Evolutionary conservation across 2,888 invertebrate genomes (phyloP), one percentile per base, ranked within the genome.

Genomic region (Cactoblastis cactorum): DNA sequence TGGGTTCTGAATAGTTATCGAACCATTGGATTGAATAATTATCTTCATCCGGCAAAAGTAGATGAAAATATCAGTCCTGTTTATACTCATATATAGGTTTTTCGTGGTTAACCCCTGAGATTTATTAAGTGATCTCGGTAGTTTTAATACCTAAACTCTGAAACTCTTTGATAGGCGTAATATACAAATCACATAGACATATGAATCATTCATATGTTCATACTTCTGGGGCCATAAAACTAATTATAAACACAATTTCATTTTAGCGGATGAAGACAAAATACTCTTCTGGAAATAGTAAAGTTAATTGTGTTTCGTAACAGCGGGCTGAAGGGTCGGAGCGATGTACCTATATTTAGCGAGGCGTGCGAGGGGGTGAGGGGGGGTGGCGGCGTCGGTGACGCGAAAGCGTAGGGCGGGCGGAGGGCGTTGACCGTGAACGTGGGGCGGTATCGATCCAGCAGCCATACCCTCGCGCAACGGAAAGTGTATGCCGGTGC

Each of bases 381-480:
- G 59, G 53, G 58, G 54, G 61, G 54, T 52, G 57, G 52, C 58
- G 59, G 67, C 60, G 69, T 64, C 73, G 73, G 71, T 74, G 83
- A 86, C 85, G 83, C 86, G 88, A 87, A 87, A 87, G 78, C 83
- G 79, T 82, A 86, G 86, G 87, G 88, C 87, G 88, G 88, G 86
- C 83, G 86, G 82, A 88, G 89, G 89, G 85, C 89, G 89, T 74
- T 88, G 89, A 89, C 89, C 89, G 89, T 88, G 89, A 88, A 88
- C 86, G 80, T 84, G 83, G 85, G 85, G 84, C 84, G 84, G 82
- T 74, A 87, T 86, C 83, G 87, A 86, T 87, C 82, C 71, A 60
- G 55, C 75, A 61, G 74, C 87, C 87, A 88, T 89, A 88, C 87
- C 88, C 88, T 89, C 87, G 87, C 88, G 85, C 87, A 89, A 89